Base-by-base conservation (phyloP, 2,888 invertebrate genomes). In the Eulithis testata region DNA sequence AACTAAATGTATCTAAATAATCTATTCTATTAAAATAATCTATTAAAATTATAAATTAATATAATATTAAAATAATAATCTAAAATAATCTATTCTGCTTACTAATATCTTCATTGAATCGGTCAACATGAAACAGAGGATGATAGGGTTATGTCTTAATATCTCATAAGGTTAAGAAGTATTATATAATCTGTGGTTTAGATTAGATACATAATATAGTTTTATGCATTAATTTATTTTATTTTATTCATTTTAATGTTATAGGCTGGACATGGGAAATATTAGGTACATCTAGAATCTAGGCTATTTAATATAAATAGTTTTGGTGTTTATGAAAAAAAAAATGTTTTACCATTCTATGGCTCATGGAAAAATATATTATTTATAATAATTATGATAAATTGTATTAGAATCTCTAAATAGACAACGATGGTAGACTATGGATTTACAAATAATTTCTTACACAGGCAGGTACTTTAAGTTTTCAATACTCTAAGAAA, bases 321-420 rank as follows among this genome's bases (percentile, higher is more conserved):
- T 21, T 21, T 21, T 21, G 21, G 21, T 21, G 21, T 21, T 21
- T 2, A 21, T 21, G 1, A 21, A 21, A 21, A 21, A 21, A 21
- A 21, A 21, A 21, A n/a, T n/a, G n/a, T 21, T 31, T 31, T 52
- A 52, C 7, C 21, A 49, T 1, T 40, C 31, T 58, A 43, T 49
- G 43, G 5, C 27, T 53, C 40, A 58, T 63, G 63, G 47, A 63
- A 63, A 60, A 63, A 67, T 64, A 63, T 60, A 67, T 60, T 57
- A 63, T 57, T 49, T 51, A 45, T 59, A 49, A 54, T 50, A 57
- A 43, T 44, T 55, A 49, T 53, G 44, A 43, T 50, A 49, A 12
- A n/a, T n/a, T 59, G 45, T 58, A 14, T 59, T 65, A 63, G 60
- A 54, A 67, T 54, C 14, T 61, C 45, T 55, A 61, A 60, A 37